A percentile compares a stretch with the other conserved stretches of the same genome.
phyloP scores from a whole-genome alignment of 2,797 vertebrate genomes.

The Notamacropus eugenii region DNA sequence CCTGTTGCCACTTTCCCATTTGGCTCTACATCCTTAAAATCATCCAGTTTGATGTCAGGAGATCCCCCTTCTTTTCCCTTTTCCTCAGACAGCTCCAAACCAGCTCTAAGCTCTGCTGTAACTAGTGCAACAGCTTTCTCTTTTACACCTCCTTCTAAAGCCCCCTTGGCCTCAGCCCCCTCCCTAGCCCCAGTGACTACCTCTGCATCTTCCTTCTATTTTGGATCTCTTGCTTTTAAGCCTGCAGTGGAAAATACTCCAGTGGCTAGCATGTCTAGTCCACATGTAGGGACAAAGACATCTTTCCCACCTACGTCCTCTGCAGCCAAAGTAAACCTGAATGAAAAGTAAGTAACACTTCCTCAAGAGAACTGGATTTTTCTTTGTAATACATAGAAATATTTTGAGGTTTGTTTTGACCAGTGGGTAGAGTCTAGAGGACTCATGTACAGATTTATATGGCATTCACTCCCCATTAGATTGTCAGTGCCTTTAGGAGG shows the following conservation, averaged over 20 bases:
- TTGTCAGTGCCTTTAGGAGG: neutral
- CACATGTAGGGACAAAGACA: constrained; percentile 77
- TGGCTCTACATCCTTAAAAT: constrained; percentile 73
- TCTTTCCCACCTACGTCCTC: constrained; percentile 80
- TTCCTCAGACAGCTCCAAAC: constrained; percentile 70
- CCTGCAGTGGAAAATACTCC: constrained; percentile 77
- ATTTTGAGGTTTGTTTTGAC: neutral
- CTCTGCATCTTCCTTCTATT: constrained; percentile 68
- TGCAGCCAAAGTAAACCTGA: constrained; percentile 91
- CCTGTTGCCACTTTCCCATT: constrained; percentile 78
- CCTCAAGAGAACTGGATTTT: neutral
- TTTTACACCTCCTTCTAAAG: constrained; percentile 82
- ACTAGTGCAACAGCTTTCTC: constrained; percentile 75
- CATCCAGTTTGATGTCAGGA: constrained; percentile 41
- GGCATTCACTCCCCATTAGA: neutral
- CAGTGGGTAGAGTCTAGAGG: neutral
- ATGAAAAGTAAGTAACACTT: constrained; percentile 88
- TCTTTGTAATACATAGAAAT: neutral
- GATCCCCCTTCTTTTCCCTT: constrained; percentile 64
- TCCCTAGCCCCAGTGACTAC: constrained; percentile 72
- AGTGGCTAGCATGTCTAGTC: constrained; percentile 49
- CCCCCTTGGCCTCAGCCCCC: constrained; percentile 32
- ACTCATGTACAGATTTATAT: neutral
- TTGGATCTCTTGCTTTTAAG: constrained; percentile 81
- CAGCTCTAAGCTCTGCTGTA: constrained; percentile 51